A percentile compares a stretch with the other conserved stretches of the same genome.
Conservation (phyloP, 92 coral and sea anemone genomes). For the Porites evermanni region DNA sequence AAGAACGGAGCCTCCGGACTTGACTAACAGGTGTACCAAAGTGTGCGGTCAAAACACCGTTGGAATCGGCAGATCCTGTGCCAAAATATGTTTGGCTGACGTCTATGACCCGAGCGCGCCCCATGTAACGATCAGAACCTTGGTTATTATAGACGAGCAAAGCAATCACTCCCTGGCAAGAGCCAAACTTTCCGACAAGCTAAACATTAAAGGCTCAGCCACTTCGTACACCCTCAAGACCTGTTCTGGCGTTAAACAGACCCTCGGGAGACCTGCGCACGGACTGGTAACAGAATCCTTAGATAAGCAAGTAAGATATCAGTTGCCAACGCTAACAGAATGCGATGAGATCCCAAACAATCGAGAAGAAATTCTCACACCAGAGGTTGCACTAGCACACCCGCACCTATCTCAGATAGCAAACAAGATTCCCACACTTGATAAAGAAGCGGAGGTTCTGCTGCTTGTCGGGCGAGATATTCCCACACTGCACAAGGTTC, state of each 20-base stretch:
- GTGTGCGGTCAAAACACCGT: constrained; percentile 12
- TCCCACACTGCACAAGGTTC: constrained; percentile 65
- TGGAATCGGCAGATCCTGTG: constrained; percentile 36
- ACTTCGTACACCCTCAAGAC: constrained; percentile 24
- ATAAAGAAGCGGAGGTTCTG: constrained; percentile 34
- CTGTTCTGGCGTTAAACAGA: constrained; percentile 14
- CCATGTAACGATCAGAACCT: constrained; percentile 14
- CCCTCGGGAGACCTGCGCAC: constrained; percentile 32
- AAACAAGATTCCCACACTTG: constrained; percentile 42
- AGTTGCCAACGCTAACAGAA: constrained; percentile 26
- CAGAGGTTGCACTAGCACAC: constrained; percentile 43
- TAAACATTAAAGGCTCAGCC: constrained; percentile 12
- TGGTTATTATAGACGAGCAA: constrained; percentile 55
- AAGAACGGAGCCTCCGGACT: constrained; percentile 57
- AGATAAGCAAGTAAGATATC: neutral
- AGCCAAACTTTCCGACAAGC: constrained; percentile 20
- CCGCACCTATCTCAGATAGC: constrained; percentile 55
- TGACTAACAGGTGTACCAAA: constrained; percentile 44
- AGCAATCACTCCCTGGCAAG: constrained; percentile 55
- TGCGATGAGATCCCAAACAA: constrained; percentile 52
- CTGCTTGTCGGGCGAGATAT: constrained; percentile 59
- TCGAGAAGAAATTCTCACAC: constrained; percentile 58
- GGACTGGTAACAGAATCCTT: constrained; percentile 46
- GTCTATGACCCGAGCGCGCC: neutral
- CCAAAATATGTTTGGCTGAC: constrained; percentile 56